Percentiles rank a stretch among this genome's conserved stretches.
Evolutionary conservation across 2,113 vertebrate genomes (phyloP).

Genomic region (Dermatemys mawii): DNA sequence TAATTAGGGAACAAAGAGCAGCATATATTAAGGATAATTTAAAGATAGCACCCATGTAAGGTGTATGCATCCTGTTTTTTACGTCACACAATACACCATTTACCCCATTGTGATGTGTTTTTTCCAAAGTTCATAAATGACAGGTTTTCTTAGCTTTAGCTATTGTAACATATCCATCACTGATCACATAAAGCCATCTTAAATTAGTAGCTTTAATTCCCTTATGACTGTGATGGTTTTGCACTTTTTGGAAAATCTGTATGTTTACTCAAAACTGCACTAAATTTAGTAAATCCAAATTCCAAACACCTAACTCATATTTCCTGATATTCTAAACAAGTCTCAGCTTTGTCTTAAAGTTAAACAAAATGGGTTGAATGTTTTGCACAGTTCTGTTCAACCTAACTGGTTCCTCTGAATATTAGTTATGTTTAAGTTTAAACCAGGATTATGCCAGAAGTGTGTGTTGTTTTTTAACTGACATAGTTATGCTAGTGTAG

Average conservation of each 20-base stretch:
- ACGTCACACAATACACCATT: accelerated
- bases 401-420: not conserved
- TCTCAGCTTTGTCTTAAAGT: not conserved
- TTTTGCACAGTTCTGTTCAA: not conserved
- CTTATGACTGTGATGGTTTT: not conserved
- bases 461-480: not conserved
- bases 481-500: not conserved
- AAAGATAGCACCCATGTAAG: accelerated
- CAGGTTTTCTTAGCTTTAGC: not conserved
- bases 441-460: not conserved
- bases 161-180: not conserved
- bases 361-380: not conserved
- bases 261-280: not conserved
- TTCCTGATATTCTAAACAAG: not conserved
- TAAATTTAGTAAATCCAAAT: not conserved
- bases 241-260: not conserved
- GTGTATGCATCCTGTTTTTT: not conserved
- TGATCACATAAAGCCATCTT: not conserved
- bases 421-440: not conserved
- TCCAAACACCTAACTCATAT: not conserved
- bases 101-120: not conserved
- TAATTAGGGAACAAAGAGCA: not conserved
- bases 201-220: not conserved
- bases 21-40: not conserved
- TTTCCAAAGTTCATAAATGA: not conserved